Evolutionary conservation across 2,888 invertebrate genomes (phyloP), one percentile per base, ranked within the genome.

Genomic region (Carcina quercana): DNA sequence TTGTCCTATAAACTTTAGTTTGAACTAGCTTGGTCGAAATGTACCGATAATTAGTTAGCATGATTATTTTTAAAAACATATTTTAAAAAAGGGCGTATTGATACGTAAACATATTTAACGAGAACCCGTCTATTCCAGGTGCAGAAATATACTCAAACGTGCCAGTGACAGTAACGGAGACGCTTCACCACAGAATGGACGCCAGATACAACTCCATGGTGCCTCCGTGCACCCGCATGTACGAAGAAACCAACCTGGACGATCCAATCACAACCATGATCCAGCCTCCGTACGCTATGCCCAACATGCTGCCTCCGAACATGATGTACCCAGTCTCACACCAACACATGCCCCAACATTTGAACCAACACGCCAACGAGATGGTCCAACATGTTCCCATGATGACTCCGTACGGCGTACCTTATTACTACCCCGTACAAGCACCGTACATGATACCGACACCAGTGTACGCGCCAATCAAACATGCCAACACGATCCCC

Each of bases 381-480:
- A 17, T 12, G 13, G 20, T 28, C 6, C 28, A 17, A 1, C 13
- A 28, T 7, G 56, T 72, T 2, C 63, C 75, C 1, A 52, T 80
- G 54, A 67, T 79, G 67, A 51, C 66, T 0, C 72, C 78, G 0
- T 82, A 79, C 45, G 69, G 66, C 2, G 65, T 82, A 7, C 80
- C 82, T 1, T 83, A 73, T 42, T 84, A 78, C 54, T 79, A 75
- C 46, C 83, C 83, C 0, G 67, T 85, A 5, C 76, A 79, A 38
- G 53, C 74, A 1, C 84, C 83, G 0, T 84, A 84, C 40, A 73
- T 84, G 73, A 63, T 85, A 21, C 84, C 80, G 0, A 72, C 79
- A 0, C 75, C 82, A 0, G 67, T 82, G 0, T 85, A 78, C 42
- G 70, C 78, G 0, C 70, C 79, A 0, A 71, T 84, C 27, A 82